Conservation (phyloP, 2,113 vertebrate species). For the Rhagologus leucostigma region DNA sequence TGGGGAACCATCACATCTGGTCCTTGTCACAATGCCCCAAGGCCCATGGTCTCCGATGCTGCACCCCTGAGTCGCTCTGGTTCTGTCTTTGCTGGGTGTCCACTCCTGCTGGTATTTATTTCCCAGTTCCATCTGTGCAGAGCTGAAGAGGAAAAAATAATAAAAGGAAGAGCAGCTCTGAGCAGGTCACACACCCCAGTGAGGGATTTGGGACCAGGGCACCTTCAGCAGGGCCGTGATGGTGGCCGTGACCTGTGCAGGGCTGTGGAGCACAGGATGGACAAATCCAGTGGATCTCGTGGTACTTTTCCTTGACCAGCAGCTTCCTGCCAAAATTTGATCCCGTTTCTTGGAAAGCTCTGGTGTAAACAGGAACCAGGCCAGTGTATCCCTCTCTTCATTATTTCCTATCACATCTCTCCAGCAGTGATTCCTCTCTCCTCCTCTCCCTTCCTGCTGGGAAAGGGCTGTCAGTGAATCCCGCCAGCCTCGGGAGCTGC, state of each 20-base stretch:
- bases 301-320: neutral
- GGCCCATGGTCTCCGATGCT: accelerated
- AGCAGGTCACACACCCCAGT: neutral
- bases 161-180: neutral
- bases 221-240: neutral
- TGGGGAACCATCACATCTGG: neutral
- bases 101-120: neutral
- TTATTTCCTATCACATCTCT: neutral
- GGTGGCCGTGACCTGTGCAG: neutral
- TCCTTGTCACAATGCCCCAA: neutral
- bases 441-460: neutral
- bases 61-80: neutral
- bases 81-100: neutral
- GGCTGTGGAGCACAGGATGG: neutral
- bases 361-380: neutral
- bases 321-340: neutral
- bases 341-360: neutral
- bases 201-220: neutral
- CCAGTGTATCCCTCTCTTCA: neutral
- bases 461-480: neutral
- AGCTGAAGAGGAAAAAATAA: neutral
- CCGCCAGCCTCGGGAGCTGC: neutral
- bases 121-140: neutral
- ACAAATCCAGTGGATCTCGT: neutral
- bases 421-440: neutral